phyloP scores from a whole-genome alignment of 2,113 vertebrate species.

The Lutjanus erythropterus region DNA sequence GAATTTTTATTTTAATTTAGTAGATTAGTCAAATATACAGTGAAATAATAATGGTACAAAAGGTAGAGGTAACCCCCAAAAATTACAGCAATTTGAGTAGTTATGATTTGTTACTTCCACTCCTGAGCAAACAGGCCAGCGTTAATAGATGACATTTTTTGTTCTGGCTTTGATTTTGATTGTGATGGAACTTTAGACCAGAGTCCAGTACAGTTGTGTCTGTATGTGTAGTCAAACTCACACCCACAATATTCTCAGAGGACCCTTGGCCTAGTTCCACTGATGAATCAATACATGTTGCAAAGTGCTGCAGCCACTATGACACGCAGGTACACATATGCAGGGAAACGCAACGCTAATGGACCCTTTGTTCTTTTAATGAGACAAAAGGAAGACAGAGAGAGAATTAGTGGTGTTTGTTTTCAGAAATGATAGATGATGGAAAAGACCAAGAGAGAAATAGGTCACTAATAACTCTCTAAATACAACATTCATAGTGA shows the following conservation, averaged over 20 bases:
- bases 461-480: constrained; percentile 28
- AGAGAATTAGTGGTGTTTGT: constrained; percentile 16
- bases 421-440: constrained; percentile 17
- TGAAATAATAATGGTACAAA: too few species aligned
- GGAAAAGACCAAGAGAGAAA: constrained; percentile 11
- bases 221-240: constrained; percentile 19
- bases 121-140: neutral
- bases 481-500: constrained; percentile 10
- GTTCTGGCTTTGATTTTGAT: neutral
- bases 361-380: constrained; percentile 47
- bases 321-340: constrained; percentile 18
- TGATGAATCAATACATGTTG: constrained; percentile 65
- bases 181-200: neutral
- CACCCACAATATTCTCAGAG: constrained; percentile 27
- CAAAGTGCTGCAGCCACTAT: constrained; percentile 27
- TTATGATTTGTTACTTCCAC: too few species aligned
- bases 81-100: too few species aligned
- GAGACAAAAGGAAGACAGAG: constrained; percentile 14
- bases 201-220: neutral
- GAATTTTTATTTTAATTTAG: too few species aligned
- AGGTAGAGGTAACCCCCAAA: too few species aligned
- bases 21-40: too few species aligned
- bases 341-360: constrained; percentile 45
- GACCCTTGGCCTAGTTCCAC: constrained; percentile 40
- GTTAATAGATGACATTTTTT: neutral